Evolutionary conservation across 2,888 invertebrate genomes (phyloP).

Genomic region (Harpalus rufipes): DNA sequence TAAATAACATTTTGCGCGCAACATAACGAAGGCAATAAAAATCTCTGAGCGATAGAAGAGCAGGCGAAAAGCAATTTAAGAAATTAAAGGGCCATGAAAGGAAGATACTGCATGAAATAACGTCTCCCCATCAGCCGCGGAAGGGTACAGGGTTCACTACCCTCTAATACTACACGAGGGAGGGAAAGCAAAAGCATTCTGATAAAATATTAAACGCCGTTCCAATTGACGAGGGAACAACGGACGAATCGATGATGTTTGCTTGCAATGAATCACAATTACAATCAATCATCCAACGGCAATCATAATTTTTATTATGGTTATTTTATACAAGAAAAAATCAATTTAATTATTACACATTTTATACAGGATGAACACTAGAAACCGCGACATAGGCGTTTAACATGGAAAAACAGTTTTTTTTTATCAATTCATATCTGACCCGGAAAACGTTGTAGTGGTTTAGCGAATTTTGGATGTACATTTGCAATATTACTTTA

Average conservation of each 20-base stretch:
- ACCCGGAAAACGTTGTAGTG: too few relatives aligned
- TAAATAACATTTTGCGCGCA: slow-evolving; percentile 62
- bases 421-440: too few relatives aligned
- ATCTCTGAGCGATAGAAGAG: slow-evolving; percentile 49
- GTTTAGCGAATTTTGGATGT: too few relatives aligned
- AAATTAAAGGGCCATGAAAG: slow-evolving; percentile 65
- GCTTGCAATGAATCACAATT: background rate
- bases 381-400: too few relatives aligned
- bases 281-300: background rate
- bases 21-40: slow-evolving; percentile 64
- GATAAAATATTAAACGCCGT: slow-evolving; percentile 60
- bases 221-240: slow-evolving; percentile 42
- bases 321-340: too few relatives aligned
- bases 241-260: slow-evolving; percentile 5
- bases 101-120: slow-evolving; percentile 63
- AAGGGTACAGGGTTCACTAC: slow-evolving; percentile 42
- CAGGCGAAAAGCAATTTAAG: slow-evolving; percentile 60
- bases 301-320: background rate
- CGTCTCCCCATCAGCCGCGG: slow-evolving; percentile 8
- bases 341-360: too few relatives aligned
- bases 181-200: slow-evolving; percentile 20
- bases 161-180: slow-evolving; percentile 40
- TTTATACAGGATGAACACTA: too few relatives aligned
- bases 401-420: too few relatives aligned
- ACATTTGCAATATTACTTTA: too few relatives aligned